Conservation (phyloP, 2,113 vertebrate species). For the Odobenus rosmarus region DNA sequence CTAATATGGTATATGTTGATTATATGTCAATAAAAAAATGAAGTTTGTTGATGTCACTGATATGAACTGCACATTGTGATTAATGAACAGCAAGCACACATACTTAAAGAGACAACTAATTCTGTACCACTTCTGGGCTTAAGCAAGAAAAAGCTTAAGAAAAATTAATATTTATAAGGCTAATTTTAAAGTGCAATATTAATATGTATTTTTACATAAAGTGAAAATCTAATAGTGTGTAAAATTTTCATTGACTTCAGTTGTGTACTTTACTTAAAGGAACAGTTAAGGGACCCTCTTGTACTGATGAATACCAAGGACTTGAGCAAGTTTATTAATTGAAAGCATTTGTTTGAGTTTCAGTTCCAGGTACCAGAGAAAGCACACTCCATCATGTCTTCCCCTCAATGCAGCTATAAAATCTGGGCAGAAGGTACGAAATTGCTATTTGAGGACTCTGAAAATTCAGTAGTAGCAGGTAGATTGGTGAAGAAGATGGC, state of each 20-base stretch:
- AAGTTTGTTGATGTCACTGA: neutral
- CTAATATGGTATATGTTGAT: neutral
- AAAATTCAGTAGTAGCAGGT: neutral
- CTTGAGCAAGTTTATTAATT: neutral
- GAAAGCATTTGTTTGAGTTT: neutral
- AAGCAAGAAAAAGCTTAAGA: constrained; percentile 22
- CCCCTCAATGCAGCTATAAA: neutral
- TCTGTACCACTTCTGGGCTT: neutral
- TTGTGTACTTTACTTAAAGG: neutral
- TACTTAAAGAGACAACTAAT: constrained; percentile 39
- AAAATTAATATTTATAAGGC: neutral
- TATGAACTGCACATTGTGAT: neutral
- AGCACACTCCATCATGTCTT: neutral
- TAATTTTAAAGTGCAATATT: constrained; percentile 17
- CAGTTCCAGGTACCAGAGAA: neutral
- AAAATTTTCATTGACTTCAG: neutral
- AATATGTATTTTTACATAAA: neutral
- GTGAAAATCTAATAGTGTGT: neutral
- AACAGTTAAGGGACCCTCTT: neutral
- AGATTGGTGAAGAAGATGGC: neutral
- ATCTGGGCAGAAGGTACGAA: neutral
- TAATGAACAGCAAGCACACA: neutral
- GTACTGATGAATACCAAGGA: neutral
- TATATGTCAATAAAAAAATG: neutral
- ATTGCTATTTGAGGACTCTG: neutral